Conservation (phyloP, 2,797 vertebrate genomes). For the Acipenser ruthenus region DNA sequence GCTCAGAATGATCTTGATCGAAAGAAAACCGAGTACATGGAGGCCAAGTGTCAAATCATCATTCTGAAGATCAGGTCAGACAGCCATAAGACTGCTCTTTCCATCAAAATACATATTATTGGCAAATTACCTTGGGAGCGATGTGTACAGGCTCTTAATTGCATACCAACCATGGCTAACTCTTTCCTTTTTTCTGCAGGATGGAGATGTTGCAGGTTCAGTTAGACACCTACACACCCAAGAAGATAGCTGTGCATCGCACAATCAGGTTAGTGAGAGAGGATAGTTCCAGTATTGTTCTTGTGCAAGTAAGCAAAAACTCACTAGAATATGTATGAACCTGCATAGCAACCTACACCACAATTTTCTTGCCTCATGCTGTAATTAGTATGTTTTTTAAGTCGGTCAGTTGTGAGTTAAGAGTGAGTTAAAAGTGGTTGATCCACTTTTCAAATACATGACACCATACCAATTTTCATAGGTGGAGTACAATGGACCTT, state of each 20-base stretch:
- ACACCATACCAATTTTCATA: too few species aligned
- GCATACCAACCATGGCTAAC: neutral
- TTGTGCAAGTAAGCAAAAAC: too few species aligned
- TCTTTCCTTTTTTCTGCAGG: slow-evolving; percentile 39
- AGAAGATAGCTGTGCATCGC: slow-evolving; percentile 64
- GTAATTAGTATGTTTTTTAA: neutral
- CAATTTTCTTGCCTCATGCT: neutral
- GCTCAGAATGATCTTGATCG: slow-evolving; percentile 68
- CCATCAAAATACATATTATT: too few species aligned
- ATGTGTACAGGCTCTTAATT: neutral
- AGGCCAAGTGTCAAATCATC: slow-evolving; percentile 72
- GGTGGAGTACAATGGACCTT: too few species aligned
- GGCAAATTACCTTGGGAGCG: too few species aligned
- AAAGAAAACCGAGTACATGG: slow-evolving; percentile 72
- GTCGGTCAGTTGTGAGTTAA: too few species aligned
- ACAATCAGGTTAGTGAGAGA: slow-evolving; percentile 60
- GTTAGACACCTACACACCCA: slow-evolving; percentile 66
- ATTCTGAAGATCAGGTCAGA: slow-evolving; percentile 72
- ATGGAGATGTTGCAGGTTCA: slow-evolving; percentile 70
- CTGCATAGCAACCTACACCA: neutral
- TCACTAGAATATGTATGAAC: neutral
- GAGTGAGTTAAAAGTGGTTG: too few species aligned
- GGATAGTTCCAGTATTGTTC: neutral
- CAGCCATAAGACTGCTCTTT: too few species aligned
- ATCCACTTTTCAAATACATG: too few species aligned